These are phyloP conservation scores for Oedothorax gibbosus DNA, from an alignment of 1,140 invertebrate species.

Conservation along the genomic window DNA sequence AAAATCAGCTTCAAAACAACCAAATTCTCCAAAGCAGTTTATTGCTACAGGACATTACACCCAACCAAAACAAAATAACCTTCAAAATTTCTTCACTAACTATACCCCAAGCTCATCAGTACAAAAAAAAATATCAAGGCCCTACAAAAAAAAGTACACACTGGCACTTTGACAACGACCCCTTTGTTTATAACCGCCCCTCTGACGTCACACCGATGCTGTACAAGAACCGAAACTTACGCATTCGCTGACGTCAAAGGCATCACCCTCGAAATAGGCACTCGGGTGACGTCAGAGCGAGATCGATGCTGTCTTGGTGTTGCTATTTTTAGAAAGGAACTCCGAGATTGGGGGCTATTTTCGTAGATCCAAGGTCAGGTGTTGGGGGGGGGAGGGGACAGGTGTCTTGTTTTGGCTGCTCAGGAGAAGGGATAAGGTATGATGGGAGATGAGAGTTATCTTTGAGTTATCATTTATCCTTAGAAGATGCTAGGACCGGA, in stretches of 20 bases:
- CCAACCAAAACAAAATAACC: too few relatives aligned
- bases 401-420: constrained; percentile 41
- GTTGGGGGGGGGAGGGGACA: background rate
- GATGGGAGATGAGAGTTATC: too few relatives aligned
- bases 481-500: too few relatives aligned
- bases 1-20: too few relatives aligned
- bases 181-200: constrained; percentile 37
- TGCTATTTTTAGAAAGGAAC: constrained; percentile 44
- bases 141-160: background rate
- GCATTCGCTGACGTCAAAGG: constrained; percentile 34
- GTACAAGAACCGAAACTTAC: constrained; percentile 54
- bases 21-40: too few relatives aligned
- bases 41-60: too few relatives aligned
- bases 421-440: background rate
- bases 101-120: too few relatives aligned
- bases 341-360: constrained; percentile 34
- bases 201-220: constrained; percentile 32
- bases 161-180: constrained; percentile 7
- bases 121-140: too few relatives aligned
- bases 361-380: constrained; percentile 28
- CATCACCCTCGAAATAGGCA: constrained; percentile 43
- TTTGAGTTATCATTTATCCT: too few relatives aligned
- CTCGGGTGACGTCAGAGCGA: constrained; percentile 42
- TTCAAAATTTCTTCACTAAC: too few relatives aligned
- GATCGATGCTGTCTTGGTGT: constrained; percentile 39